Base-by-base conservation (phyloP, 2,888 invertebrate species). In the Drosophila seclusa region DNA sequence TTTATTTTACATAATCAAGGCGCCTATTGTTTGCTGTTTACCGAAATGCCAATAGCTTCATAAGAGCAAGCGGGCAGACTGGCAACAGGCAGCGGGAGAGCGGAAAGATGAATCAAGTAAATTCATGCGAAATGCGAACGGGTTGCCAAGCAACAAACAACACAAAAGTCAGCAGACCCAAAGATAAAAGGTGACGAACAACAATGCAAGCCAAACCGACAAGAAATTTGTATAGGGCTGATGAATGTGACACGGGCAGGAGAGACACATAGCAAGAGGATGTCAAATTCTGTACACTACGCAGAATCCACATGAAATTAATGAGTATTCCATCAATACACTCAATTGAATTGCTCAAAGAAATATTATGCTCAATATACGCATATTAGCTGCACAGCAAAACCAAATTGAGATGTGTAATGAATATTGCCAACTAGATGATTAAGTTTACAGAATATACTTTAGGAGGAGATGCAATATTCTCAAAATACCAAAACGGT, bases 1-100 rank as follows among this genome's bases (percentile, higher is more conserved):
- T 87, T 84, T 65, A 75, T 82, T 78, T 74, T 80, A 74, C 83
- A 88, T 87, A 86, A 86, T 86, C 86, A 86, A 81, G 80, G 72
- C 75, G 75, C 80, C 73, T 73, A 86, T 86, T 86, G 86, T 86
- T 82, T 80, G 73, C 65, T 73, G 66, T 72, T 75, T 76, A 68
- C 63, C 70, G 59, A 73, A 79, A 65, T 69, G 69, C 71, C 71
- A 64, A 66, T 66, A 61, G 59, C 59, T 60, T 57, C 58, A 48
- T 34, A 60, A 29, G 32, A 18, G 27, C 42, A 36, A 42, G 32
- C 49, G 27, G 55, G 4, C 32, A 11, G 24, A 31, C 38, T 24
- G 32, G 13, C n/a, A 38, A 29, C n/a, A 16, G n/a, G 24, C 45
- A 29, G 27, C 38, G n/a, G 29, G n/a, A 38, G 29, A n/a, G 38